These are phyloP conservation scores for Sarcophaga peregrina DNA, from an alignment of 1,140 invertebrate species.

Conservation along the genomic window DNA sequence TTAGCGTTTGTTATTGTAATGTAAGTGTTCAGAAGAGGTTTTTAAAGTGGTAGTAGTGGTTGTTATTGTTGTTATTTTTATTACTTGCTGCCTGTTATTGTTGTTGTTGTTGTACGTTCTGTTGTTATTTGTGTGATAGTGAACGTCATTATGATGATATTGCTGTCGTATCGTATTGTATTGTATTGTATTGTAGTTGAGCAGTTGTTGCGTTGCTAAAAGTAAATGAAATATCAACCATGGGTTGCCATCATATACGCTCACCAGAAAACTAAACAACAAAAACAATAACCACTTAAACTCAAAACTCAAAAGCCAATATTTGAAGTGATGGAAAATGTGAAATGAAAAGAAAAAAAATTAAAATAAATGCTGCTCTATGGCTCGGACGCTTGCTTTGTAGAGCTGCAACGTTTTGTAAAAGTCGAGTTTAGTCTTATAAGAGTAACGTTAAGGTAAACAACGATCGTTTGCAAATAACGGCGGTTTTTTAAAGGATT, in stretches of 20 bases:
- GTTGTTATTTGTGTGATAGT: conserved; percentile 15
- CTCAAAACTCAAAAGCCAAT: neutral
- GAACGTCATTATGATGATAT: neutral
- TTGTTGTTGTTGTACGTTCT: neutral
- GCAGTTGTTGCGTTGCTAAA: neutral
- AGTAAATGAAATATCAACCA: neutral
- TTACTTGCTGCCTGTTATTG: neutral
- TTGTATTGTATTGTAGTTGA: neutral
- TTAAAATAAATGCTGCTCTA: neutral
- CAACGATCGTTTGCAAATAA: conserved; percentile 39
- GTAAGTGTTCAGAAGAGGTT: neutral
- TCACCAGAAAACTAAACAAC: neutral
- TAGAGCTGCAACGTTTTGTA: conserved; percentile 47
- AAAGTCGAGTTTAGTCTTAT: conserved; percentile 57
- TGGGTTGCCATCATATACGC: conserved; percentile 16
- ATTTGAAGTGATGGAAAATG: neutral
- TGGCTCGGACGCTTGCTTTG: conserved; percentile 47
- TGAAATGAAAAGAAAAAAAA: too few species aligned
- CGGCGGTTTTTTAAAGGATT: conserved; percentile 30
- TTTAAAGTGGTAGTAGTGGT: conserved; percentile 16
- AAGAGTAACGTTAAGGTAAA: conserved; percentile 50
- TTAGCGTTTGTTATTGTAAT: neutral
- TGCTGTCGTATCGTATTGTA: neutral
- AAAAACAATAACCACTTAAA: neutral
- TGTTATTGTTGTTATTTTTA: neutral